Base-by-base conservation (phyloP, 2,797 vertebrate genomes). In the Lemur catta region DNA sequence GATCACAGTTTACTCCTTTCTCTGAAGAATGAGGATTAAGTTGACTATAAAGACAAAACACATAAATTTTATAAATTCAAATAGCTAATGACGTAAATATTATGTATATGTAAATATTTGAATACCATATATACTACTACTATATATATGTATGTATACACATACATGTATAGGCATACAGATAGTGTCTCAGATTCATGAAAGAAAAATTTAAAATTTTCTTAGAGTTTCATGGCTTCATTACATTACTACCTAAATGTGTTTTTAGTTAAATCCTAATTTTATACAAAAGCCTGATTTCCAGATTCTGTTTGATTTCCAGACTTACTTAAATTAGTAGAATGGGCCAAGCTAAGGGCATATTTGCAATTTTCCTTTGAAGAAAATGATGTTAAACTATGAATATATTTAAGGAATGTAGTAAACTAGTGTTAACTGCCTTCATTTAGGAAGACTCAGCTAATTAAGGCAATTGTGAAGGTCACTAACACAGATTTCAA, bases 391-490 rank as follows among this genome's bases (percentile, higher is more conserved):
- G 59, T 94, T 96, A 80, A 96, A 92, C 55, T 79, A 46, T 78
- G 92, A 95, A 65, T 61, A 87, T 63, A 80, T 93, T 97, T 95
- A 93, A 94, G 43, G 48, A 94, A 91, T 35, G 7, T 24, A 69
- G 84, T 78, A 96, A 93, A 87, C 69, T 76, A 69, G 1, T 74
- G 6, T 80, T 80, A 94, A 87, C 50, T 71, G 50, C 43, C 20
- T 87, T 91, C 43, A 50, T 63, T 89, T 84, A 61, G 26, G 46
- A 84, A 96, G 38, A 80, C 52, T 91, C 7, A 0, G 74, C 52
- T 96, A 97, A 97, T 97, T 95, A 95, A 90, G 59, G 69, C 67
- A 74, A 71, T 89, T 52, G 48, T 38, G n/a, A 86, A 96, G 96
- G 96, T 95, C 91, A 92, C 78, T 28, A 67, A 82, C 38, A 90